Percentiles rank a stretch among this genome's conserved stretches.
These are phyloP conservation scores for Polymixis lichenea DNA, from an alignment of 2,888 invertebrate genomes.

Conservation along the genomic window DNA sequence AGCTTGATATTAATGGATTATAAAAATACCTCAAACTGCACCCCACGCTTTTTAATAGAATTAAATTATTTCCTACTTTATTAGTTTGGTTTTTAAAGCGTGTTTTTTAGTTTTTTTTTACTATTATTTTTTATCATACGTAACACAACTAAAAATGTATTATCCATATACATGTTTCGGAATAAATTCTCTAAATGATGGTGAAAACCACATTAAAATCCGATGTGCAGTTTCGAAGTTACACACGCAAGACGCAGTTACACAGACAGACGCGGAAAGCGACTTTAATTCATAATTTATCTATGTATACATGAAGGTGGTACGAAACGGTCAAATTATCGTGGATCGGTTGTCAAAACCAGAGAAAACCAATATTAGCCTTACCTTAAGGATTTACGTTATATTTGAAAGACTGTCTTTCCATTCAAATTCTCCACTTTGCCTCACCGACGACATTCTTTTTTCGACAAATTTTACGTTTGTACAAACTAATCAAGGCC, in stretches of 20 bases:
- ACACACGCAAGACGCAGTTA: background rate
- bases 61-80: too few species aligned
- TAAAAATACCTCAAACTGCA: too few species aligned
- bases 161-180: background rate
- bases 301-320: too few species aligned
- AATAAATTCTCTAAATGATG: background rate
- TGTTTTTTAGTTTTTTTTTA: too few species aligned
- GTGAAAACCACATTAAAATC: background rate
- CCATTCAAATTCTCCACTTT: background rate
- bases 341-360: background rate
- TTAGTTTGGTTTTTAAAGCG: too few species aligned
- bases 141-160: background rate
- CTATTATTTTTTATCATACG: too few species aligned
- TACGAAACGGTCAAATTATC: background rate
- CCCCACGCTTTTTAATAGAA: too few species aligned
- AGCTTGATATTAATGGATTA: too few species aligned
- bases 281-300: too few species aligned
- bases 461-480: slow-evolving; percentile 58
- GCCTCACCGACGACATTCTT: slow-evolving; percentile 16
- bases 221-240: background rate
- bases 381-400: slow-evolving; percentile 3
- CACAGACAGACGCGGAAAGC: background rate
- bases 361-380: background rate
- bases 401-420: slow-evolving; percentile 35
- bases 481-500: slow-evolving; percentile 64